These are phyloP conservation scores for Rhynchopsitta pachyrhyncha DNA, from an alignment of 2,113 vertebrate species.

Conservation along the genomic window DNA sequence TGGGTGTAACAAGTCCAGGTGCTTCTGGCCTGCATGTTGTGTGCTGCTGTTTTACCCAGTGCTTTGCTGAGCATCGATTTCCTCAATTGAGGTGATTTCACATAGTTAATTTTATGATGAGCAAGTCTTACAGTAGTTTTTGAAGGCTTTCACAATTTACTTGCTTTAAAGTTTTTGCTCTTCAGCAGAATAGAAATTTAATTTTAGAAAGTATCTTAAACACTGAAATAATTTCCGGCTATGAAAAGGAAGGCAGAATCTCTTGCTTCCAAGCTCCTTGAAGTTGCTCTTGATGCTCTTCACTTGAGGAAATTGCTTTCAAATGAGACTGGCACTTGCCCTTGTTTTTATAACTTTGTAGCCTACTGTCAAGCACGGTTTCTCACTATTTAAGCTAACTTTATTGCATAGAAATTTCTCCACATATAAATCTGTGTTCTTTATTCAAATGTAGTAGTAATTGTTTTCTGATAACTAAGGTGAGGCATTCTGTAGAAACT, in stretches of 20 bases:
- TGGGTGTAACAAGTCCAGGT: not conserved
- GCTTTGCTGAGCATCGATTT: not conserved
- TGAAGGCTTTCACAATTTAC: not conserved
- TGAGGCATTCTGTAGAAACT: not conserved
- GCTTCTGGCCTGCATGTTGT: accelerated
- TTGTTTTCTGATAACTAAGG: not conserved
- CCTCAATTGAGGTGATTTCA: not conserved
- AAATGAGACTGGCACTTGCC: not conserved
- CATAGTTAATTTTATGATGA: not conserved
- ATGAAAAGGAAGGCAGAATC: not conserved
- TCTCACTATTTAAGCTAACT: not conserved
- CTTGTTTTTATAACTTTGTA: not conserved
- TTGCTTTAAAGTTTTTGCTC: not conserved
- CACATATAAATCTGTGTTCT: not conserved
- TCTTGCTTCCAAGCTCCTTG: not conserved
- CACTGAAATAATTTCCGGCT: not conserved
- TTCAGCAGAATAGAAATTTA: not conserved
- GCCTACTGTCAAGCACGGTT: not conserved
- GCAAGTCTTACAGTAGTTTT: not conserved
- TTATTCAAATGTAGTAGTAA: accelerated
- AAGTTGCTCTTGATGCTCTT: not conserved
- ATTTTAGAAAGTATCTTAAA: not conserved
- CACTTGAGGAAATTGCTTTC: not conserved
- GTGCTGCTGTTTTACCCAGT: no score
- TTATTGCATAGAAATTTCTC: not conserved